A percentile compares a stretch with the other conserved stretches of the same genome.
These are phyloP conservation scores for Pelecanus crispus DNA, from an alignment of 2,113 vertebrate species.

Conservation along the genomic window DNA sequence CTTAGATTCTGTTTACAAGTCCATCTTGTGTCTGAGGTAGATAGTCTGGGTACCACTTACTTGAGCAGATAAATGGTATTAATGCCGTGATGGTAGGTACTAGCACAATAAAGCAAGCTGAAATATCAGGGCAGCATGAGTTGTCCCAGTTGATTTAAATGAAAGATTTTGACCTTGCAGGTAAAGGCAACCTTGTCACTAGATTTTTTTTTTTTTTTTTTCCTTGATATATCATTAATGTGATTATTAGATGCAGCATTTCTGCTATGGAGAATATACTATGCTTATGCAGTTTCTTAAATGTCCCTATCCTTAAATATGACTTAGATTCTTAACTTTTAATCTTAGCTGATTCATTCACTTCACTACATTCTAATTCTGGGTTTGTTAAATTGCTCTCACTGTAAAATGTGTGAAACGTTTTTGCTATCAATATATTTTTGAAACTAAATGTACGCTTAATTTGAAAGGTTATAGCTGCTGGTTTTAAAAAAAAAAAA, in stretches of 20 bases:
- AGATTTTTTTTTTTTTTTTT: neutral
- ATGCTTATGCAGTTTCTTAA: neutral
- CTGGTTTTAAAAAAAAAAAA: neutral
- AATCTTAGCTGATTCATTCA: neutral
- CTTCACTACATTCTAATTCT: neutral
- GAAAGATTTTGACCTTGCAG: neutral
- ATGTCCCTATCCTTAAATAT: neutral
- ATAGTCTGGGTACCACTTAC: neutral
- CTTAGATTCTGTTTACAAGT: neutral
- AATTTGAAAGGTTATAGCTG: neutral
- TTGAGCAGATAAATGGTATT: neutral
- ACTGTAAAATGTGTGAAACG: neutral
- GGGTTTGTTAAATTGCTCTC: neutral
- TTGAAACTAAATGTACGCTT: neutral
- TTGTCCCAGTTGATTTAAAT: neutral
- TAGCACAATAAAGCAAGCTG: neutral
- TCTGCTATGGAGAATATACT: neutral
- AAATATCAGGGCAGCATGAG: neutral
- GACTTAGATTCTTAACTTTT: neutral
- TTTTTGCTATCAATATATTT: neutral
- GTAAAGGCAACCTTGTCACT: neutral
- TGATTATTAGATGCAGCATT: neutral
- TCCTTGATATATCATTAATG: neutral
- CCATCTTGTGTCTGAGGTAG: neutral
- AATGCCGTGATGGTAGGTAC: rapidly evolving